Evolutionary conservation across 1,140 invertebrate genomes (phyloP), one percentile per base, ranked within the genome.

Genomic region (Polyergus mexicanus): DNA sequence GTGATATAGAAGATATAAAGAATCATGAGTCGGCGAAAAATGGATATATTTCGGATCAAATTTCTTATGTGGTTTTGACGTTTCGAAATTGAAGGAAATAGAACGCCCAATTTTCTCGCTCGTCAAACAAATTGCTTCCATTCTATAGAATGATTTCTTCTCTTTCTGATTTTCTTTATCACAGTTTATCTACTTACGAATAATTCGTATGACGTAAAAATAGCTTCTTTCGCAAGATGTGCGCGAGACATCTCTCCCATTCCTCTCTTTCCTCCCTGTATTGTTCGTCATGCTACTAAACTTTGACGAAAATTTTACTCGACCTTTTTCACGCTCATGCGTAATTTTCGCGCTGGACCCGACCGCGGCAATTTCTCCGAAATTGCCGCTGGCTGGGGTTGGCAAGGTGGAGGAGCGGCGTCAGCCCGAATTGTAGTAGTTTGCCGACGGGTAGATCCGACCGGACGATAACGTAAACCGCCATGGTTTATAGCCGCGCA

Each of bases 381-480:
- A 68, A 62, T 63, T 32, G 56, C 16, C 16, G 25, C 38, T 76
- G 25, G 22, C 22, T 62, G 35, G 22, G 13, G 38, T 19, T 62
- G 71, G 65, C 76, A 90, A 90, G 83, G 44, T 35, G 51, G 72
- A 86, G 81, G 77, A 83, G 51, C 86, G 62, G 71, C 88, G 88
- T 90, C 88, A 90, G 89, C 89, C 68, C 75, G 90, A 90, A 90
- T 90, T 90, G 88, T 78, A 75, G 89, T 69, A 90, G 86, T 90
- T 90, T 86, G 89, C 88, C 89, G 74, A 86, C 58, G 89, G 89
- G 63, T 86, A 90, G 89, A 90, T 90, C 89, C 86, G 84, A 47
- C 84, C 72, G 81, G 86, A 90, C 89, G 89, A 90, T 90, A 90
- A 90, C 88, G 88, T 90, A 90, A 90, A 90, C 88, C 89, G 69